Evolutionary conservation across 92 coral and sea anemone genomes (phyloP), one percentile per base, ranked within the genome.

Genomic region (Palythoa caribaeorum): DNA sequence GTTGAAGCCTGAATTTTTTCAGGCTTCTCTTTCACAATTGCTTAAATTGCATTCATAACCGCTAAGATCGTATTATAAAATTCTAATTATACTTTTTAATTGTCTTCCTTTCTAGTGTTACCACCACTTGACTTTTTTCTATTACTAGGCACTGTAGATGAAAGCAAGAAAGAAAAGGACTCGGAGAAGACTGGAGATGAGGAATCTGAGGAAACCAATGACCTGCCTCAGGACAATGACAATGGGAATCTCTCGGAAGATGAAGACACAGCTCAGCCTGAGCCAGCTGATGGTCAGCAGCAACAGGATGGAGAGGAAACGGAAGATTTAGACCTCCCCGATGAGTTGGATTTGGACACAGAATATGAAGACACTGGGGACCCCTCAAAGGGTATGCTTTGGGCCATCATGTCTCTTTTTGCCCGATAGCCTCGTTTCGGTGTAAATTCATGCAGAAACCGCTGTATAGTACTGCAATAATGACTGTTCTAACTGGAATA

Each of bases 231-330:
- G 84, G 93, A 94, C 20, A 94, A 94, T 60, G 96, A 96, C 66
- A 90, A 80, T 14, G 99, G 99, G 5, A 95, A 96, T 73, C 83
- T 96, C 50, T 90, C 93, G 55, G 96, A 92, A 77, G 93, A 95
- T 51, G 93, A 88, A 52, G 94, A 90, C 20, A 89, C 80, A 59
- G 80, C 79, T 63, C 93, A 83, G 85, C 83, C 91, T 74, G 93
- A 88, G 88, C 83, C 73, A 55, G 87, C 54, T 84, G 96, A 87
- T 19, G 84, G 91, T 75, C 84, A 91, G 35, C 75, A 83, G 84
- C 75, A 38, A 78, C 88, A 78, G 68, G 88, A 94, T 1, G 35
- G 52, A 44, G 90, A 86, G 73, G 94, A 94, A 74, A 60, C 92
- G 21, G 89, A 88, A 10, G 89, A 92, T 71, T 87, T 96, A 85